Evolutionary conservation across 2,797 vertebrate genomes (phyloP), one percentile per base, ranked within the genome.

Genomic region (Astyanax mexicanus): DNA sequence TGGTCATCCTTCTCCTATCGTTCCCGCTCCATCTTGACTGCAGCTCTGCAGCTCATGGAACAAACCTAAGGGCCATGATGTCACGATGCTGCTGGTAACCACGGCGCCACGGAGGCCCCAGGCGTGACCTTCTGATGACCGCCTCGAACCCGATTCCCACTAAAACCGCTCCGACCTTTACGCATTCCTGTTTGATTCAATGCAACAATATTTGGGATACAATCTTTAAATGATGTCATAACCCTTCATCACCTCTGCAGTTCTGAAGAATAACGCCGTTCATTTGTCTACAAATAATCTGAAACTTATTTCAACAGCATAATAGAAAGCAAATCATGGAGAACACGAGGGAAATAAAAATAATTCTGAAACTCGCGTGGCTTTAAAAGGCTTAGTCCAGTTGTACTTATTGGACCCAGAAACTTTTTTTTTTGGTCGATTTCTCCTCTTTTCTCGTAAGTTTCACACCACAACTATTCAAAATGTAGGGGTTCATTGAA

Each of bases 1-100:
- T 72, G 68, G 78, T 57, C 75, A 47, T 66, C 19, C 55, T 47
- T 57, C 47, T 47, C 35, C 40, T 66, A 71, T 77, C 19, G 2
- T 29, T 74, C 37, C 25, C 44, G 32, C 60, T 40, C 23, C 66
- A 44, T 27, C 38, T 51, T 45, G 55, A 47, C 69, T 64, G 21
- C 42, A 76, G 23, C 62, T 69, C 69, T 64, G 21, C 42, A 76
- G 23, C 62, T 69, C 64, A 72, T 32, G 55, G 49, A 77, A 69
- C 47, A 32, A 73, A 80, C 79, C 69, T 77, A 77, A 38, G 58
- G 65, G 45, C 69, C 40, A 80, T 77, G 79, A 77, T 80, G 79
- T 77, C 79, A 80, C 64, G 51, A 49, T 52, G 58, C 51, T 72
- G 68, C 80, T 45, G 19, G 65, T 77, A 73, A 80, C 74, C 79